Evolutionary conservation across 2,888 invertebrate species (phyloP).

Genomic region (Tetropium fuscum): DNA sequence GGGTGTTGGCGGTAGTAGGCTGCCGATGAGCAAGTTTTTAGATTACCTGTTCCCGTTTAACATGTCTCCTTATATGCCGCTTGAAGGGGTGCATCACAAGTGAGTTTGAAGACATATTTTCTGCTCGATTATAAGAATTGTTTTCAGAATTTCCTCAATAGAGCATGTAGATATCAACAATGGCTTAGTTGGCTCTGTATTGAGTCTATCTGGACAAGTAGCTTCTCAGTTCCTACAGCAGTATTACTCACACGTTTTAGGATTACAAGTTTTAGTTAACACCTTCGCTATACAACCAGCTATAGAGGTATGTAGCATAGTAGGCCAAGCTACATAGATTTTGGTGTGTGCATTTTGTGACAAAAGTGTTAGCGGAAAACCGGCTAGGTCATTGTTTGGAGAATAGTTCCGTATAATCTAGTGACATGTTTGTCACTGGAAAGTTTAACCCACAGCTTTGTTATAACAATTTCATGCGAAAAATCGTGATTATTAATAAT

Average conservation of each 20-base stretch:
- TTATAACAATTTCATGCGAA: too few species aligned
- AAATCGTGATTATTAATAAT: too few species aligned
- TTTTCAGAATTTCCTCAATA: conserved; percentile 75
- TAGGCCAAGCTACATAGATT: too few species aligned
- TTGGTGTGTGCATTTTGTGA: too few species aligned
- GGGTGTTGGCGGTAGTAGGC: conserved; percentile 60
- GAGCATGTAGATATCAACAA: conserved; percentile 73
- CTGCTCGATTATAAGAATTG: neutral
- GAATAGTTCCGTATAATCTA: too few species aligned
- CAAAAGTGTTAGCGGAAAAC: too few species aligned
- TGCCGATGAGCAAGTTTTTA: conserved; percentile 58
- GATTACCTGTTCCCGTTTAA: conserved; percentile 62
- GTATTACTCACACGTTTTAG: conserved; percentile 82
- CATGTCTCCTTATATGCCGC: conserved; percentile 64
- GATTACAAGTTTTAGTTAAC: conserved; percentile 83
- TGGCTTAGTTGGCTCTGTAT: conserved; percentile 56
- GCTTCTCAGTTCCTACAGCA: conserved; percentile 81
- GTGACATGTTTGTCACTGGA: too few species aligned
- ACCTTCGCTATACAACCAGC: conserved; percentile 71
- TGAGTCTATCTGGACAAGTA: conserved; percentile 74
- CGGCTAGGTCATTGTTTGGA: too few species aligned
- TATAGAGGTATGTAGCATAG: conserved; percentile 59
- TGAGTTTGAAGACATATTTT: conserved; percentile 36
- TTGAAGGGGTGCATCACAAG: conserved; percentile 63
- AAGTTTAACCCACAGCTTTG: too few species aligned